Percentiles rank a stretch among this genome's conserved stretches.
Evolutionary conservation across 2,888 invertebrate species (phyloP).

Genomic region (Sceliomorpha sp.): DNA sequence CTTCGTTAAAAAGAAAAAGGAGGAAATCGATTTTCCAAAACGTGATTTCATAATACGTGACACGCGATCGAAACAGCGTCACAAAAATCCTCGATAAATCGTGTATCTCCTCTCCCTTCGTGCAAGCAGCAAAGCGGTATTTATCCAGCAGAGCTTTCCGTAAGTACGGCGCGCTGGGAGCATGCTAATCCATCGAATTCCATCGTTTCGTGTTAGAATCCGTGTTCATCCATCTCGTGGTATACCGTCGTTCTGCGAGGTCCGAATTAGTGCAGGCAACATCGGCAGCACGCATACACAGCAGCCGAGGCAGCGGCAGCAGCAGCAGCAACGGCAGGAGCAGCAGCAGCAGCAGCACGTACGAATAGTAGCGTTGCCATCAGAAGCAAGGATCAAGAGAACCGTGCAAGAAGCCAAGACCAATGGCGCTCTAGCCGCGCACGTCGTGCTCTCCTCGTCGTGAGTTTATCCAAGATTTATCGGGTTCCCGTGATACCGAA

Average conservation of each 20-base stretch:
- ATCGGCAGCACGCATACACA: slow-evolving; percentile 9
- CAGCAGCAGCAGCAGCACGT: slow-evolving; percentile 6
- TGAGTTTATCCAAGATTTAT: slow-evolving; percentile 74
- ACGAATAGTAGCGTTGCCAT: slow-evolving; percentile 37
- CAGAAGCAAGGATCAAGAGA: slow-evolving; percentile 41
- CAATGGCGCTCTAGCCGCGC: slow-evolving; percentile 44
- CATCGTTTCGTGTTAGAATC: slow-evolving; percentile 41
- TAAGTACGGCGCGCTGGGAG: too few species aligned
- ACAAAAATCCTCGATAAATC: too few species aligned
- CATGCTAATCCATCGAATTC: slow-evolving; percentile 48
- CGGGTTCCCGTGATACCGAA: slow-evolving; percentile 74
- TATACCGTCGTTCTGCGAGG: slow-evolving; percentile 38
- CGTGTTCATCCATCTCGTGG: slow-evolving; percentile 71
- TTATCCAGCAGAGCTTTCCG: too few species aligned
- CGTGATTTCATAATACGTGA: too few species aligned
- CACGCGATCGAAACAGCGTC: too few species aligned
- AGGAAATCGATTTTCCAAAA: too few species aligned
- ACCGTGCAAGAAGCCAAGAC: slow-evolving; percentile 23
- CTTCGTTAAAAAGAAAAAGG: too few species aligned
- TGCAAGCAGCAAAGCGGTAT: too few species aligned
- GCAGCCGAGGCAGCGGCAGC: not conserved
- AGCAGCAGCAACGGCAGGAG: too few species aligned
- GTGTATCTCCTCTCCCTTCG: too few species aligned
- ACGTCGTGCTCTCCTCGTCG: slow-evolving; percentile 50
- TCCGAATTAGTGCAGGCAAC: slow-evolving; percentile 44